A percentile compares a stretch with the other conserved stretches of the same genome.
These are phyloP conservation scores for Agonopterix heracliana DNA, from an alignment of 2,888 invertebrate species.

Conservation along the genomic window DNA sequence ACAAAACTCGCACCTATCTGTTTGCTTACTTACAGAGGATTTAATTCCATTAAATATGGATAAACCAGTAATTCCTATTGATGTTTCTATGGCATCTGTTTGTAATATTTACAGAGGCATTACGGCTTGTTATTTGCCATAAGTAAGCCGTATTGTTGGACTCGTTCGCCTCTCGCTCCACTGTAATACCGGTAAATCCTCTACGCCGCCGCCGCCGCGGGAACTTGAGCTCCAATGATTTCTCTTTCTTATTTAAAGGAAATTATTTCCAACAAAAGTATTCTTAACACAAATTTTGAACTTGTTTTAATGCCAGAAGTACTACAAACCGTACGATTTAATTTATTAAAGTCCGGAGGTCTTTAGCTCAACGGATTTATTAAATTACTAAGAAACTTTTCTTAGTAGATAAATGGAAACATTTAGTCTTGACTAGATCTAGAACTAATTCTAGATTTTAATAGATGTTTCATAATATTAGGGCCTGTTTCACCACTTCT, in stretches of 20 bases:
- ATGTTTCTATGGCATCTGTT: not conserved
- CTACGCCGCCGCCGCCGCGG: not conserved
- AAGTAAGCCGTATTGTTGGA: constrained; percentile 1
- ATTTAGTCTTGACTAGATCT: too few relatives aligned
- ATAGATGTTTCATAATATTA: too few relatives aligned
- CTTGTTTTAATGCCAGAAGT: not conserved
- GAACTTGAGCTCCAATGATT: not conserved
- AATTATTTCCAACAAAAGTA: constrained; percentile 1
- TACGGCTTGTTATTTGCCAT: constrained; percentile 1
- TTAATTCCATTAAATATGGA: too few relatives aligned
- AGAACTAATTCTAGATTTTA: too few relatives aligned
- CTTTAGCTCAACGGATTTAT: too few relatives aligned
- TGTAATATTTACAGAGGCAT: not conserved
- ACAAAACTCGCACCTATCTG: too few relatives aligned
- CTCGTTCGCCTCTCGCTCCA: constrained; percentile 1
- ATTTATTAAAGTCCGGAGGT: too few relatives aligned
- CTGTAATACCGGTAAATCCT: constrained; percentile 9
- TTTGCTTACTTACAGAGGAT: too few relatives aligned
- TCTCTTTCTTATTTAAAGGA: constrained; percentile 4
- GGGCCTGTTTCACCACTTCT: too few relatives aligned
- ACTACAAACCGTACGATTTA: not conserved
- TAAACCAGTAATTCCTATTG: too few relatives aligned
- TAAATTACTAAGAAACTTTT: too few relatives aligned
- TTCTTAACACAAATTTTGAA: not conserved
- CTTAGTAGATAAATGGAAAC: too few relatives aligned